These are phyloP conservation scores for Dissostichus mawsoni DNA, from an alignment of 2,113 vertebrate species.

Conservation along the genomic window DNA sequence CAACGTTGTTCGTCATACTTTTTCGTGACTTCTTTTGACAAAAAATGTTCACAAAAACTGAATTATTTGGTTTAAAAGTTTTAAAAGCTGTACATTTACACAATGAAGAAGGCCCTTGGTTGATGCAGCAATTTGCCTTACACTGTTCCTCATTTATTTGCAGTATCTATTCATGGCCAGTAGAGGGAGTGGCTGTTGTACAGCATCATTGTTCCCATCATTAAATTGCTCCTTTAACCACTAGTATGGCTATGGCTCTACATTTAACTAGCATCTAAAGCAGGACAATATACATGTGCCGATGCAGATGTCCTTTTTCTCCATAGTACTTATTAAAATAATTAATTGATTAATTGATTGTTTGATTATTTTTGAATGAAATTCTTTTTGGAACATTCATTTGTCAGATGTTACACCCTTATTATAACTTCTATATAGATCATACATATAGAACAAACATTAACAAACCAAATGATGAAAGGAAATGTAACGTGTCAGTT, in stretches of 20 bases:
- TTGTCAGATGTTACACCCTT: background rate
- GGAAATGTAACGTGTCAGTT: background rate
- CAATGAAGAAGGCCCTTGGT: background rate
- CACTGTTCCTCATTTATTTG: background rate
- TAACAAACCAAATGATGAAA: background rate
- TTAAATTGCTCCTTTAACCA: background rate
- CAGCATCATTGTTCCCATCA: background rate
- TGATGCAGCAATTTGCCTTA: background rate
- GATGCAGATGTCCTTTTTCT: background rate
- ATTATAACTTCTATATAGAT: background rate
- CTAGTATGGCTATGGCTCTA: background rate
- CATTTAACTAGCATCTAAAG: background rate
- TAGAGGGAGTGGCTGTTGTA: constrained; percentile 33
- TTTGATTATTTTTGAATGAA: background rate
- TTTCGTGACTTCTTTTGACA: no score
- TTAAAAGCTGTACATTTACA: background rate
- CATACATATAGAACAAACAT: background rate
- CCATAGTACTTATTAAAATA: background rate
- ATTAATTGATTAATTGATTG: background rate
- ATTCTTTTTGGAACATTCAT: background rate
- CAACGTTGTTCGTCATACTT: no score
- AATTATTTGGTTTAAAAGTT: no score
- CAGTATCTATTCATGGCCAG: constrained; percentile 21
- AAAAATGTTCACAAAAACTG: no score
- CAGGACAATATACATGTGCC: no score